A percentile compares a stretch with the other conserved stretches of the same genome.
Conservation (phyloP, 2,888 invertebrate species). For the Dynastes maya region DNA sequence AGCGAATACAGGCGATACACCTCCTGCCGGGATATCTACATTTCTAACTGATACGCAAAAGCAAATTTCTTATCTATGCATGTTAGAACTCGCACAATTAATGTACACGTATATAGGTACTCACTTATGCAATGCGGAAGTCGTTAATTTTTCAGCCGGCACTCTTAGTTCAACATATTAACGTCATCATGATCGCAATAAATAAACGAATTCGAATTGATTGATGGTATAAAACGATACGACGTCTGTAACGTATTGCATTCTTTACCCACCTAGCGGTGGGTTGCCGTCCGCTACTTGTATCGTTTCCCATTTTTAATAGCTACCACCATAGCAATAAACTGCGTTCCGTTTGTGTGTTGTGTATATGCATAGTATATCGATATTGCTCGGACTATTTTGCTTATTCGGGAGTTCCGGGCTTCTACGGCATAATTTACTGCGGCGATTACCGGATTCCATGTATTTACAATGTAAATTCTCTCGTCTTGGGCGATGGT, state of each 20-base stretch:
- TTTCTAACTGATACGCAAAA: not conserved
- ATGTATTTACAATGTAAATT: conserved; percentile 34
- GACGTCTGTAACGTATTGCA: conserved; percentile 13
- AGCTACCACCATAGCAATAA: conserved; percentile 34
- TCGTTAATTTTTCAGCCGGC: conserved; percentile 19
- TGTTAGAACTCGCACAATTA: not conserved
- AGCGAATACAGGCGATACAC: too few relatives aligned
- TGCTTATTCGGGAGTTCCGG: conserved; percentile 29
- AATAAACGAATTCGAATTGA: conserved; percentile 19
- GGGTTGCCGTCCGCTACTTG: not conserved
- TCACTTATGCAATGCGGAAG: conserved; percentile 24
- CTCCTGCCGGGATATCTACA: too few relatives aligned
- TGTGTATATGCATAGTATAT: not conserved
- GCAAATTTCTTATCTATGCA: not conserved
- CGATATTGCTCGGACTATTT: conserved; percentile 10
- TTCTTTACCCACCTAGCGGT: not conserved
- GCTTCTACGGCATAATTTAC: conserved; percentile 26
- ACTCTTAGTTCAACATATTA: conserved; percentile 13
- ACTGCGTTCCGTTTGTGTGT: not conserved
- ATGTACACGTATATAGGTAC: conserved; percentile 6
- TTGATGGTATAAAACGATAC: conserved; percentile 2
- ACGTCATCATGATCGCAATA: conserved; percentile 1
- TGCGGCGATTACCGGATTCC: conserved; percentile 24
- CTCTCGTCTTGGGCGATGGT: not conserved
- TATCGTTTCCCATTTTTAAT: conserved; percentile 22